Conservation (phyloP, 2,888 invertebrate species). For the Athalia circularis region DNA sequence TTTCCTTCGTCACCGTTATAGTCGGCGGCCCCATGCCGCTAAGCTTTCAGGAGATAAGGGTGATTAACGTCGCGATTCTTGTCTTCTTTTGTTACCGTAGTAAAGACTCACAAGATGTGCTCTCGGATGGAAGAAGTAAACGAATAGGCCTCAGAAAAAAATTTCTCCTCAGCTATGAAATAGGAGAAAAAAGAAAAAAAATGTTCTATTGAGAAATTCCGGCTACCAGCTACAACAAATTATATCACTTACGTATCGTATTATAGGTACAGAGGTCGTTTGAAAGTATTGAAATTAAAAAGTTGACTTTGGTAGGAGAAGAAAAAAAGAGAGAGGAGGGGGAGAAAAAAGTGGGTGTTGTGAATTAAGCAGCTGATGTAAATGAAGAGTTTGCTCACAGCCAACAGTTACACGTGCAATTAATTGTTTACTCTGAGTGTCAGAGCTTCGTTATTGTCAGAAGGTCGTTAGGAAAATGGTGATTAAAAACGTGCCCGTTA, state of each 20-base stretch:
- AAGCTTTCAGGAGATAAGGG: conserved; percentile 30
- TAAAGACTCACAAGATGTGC: conserved; percentile 17
- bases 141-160: background rate
- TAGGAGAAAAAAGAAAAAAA: background rate
- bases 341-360: conserved; percentile 8
- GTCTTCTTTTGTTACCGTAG: conserved; percentile 27
- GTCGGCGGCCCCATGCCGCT: background rate
- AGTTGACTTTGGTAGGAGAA: background rate
- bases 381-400: background rate
- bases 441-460: conserved; percentile 32
- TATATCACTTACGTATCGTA: too few species aligned
- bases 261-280: too few species aligned
- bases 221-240: too few species aligned
- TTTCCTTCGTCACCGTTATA: conserved; percentile 32
- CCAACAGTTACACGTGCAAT: conserved; percentile 7
- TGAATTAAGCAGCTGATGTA: background rate
- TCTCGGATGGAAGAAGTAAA: background rate
- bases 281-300: background rate
- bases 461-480: conserved; percentile 31
- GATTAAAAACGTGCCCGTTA: conserved; percentile 38
- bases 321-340: background rate
- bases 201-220: background rate
- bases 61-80: conserved; percentile 35
- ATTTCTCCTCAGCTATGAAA: conserved; percentile 4
- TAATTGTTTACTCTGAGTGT: conserved; percentile 36